Evolutionary conservation across 2,888 invertebrate genomes (phyloP).

Genomic region (Hirtodrosophila alboralis): DNA sequence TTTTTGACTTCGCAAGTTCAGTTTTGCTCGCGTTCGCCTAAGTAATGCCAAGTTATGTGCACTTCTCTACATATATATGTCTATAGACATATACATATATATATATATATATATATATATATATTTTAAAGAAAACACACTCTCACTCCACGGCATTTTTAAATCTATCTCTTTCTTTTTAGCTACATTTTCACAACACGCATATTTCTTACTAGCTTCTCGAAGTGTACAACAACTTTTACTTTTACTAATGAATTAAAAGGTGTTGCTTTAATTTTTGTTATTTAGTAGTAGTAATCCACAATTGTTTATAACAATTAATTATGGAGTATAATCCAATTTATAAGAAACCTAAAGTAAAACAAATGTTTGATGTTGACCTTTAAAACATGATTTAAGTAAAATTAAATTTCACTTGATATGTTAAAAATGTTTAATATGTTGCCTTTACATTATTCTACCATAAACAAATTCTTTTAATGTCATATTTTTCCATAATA

Average conservation of each 20-base stretch:
- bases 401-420: too few relatives aligned
- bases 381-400: too few relatives aligned
- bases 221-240: conserved; percentile 52
- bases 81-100: background rate
- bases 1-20: conserved; percentile 80
- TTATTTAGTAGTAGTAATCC: conserved; percentile 10
- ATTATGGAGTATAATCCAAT: conserved; percentile 27
- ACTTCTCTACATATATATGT: conserved; percentile 2
- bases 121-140: too few relatives aligned
- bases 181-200: conserved; percentile 41
- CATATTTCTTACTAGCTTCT: conserved; percentile 45
- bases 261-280: too few relatives aligned
- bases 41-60: conserved; percentile 74
- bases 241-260: conserved; percentile 73
- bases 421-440: too few relatives aligned
- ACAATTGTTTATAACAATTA: conserved; percentile 32
- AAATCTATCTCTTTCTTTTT: background rate
- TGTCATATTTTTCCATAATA: too few relatives aligned
- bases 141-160: background rate
- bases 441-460: too few relatives aligned
- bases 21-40: conserved; percentile 44
- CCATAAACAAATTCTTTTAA: too few relatives aligned
- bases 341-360: conserved; percentile 7
- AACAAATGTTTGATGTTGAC: conserved; percentile 1
- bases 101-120: too few relatives aligned